Base-by-base conservation (phyloP, 2,888 invertebrate genomes). In the Drosophila kuntzei region DNA sequence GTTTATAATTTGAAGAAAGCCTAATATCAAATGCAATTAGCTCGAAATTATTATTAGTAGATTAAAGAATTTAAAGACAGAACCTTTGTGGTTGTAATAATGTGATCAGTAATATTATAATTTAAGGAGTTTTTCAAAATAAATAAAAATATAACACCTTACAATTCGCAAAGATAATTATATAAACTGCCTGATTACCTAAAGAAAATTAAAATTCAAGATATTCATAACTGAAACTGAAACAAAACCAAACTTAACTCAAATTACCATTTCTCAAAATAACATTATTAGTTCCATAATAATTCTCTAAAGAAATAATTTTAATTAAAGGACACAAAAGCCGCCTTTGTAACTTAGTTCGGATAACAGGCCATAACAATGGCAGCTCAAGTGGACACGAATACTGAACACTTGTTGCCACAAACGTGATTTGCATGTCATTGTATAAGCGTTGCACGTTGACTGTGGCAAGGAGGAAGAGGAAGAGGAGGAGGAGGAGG, bases 391-490 rank as follows among this genome's bases (percentile, higher is more conserved):
- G 59, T 41, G 58, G 36, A 41, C 47, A 25, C 36, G 34, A 43
- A 50, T 51, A 37, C 59, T 3, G 55, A 16, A 57, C 85, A 87
- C 73, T 81, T 84, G 79, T 73, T 81, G 82, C 78, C 79, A 71
- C 69, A 87, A 84, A 84, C 83, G 83, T 84, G 83, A 87, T 80
- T 47, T 16, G 77, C 70, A 71, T 78, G 43, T 36, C 34, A 44
- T 50, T 47, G 44, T 50, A 9, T 39, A 71, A 59, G 27, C n/a
- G 43, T 43, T 14, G 53, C 41, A 41, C 41, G 29, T 29, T 54
- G 20, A 5, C 41, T 32, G 41, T 18, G 18, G 5, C 51, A 27
- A 27, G 18, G 8, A 12, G 9, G 16, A 7, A 16, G 50, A 0
- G 43, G 0, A 8, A 9, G 6, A 20, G 8, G 3, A 20, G 8